A percentile compares a stretch with the other conserved stretches of the same genome.
These are phyloP conservation scores for Paramormyrops hopkinsi DNA, from an alignment of 2,797 vertebrate genomes.

Conservation along the genomic window DNA sequence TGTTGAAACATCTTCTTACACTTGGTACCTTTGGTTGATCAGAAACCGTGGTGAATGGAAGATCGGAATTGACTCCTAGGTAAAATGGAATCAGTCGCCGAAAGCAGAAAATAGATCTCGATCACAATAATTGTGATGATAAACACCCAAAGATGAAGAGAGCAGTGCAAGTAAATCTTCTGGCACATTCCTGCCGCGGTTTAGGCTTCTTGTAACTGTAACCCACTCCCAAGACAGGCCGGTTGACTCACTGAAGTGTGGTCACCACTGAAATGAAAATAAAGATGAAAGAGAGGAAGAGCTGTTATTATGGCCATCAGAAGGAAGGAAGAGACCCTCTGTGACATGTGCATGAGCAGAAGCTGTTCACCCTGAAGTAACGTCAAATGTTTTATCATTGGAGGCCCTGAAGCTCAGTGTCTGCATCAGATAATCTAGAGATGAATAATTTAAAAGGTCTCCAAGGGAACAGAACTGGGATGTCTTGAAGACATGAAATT, in stretches of 20 bases:
- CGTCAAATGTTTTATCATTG: neutral
- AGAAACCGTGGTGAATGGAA: neutral
- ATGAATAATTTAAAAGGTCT: neutral
- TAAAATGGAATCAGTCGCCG: neutral
- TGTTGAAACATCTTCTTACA: neutral
- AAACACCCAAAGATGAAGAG: neutral
- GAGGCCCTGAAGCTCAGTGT: neutral
- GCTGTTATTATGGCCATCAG: neutral
- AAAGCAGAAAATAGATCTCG: neutral
- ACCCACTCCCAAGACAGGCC: neutral
- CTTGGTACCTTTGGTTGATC: neutral
- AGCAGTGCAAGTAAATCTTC: neutral
- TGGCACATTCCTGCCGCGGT: neutral
- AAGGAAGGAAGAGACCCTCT: neutral
- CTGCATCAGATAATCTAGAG: neutral
- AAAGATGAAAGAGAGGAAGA: neutral
- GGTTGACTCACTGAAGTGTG: neutral
- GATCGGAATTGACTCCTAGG: neutral
- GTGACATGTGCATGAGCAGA: neutral
- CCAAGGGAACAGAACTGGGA: neutral
- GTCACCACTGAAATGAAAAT: neutral
- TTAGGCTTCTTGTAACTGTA: neutral
- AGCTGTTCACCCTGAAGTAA: neutral
- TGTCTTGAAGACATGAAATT: constrained; percentile 1
- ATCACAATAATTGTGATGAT: neutral